A percentile compares a stretch with the other conserved stretches of the same genome.
These are phyloP conservation scores for Drosophila melanosoma DNA, from an alignment of 2,888 invertebrate genomes.

Conservation along the genomic window DNA sequence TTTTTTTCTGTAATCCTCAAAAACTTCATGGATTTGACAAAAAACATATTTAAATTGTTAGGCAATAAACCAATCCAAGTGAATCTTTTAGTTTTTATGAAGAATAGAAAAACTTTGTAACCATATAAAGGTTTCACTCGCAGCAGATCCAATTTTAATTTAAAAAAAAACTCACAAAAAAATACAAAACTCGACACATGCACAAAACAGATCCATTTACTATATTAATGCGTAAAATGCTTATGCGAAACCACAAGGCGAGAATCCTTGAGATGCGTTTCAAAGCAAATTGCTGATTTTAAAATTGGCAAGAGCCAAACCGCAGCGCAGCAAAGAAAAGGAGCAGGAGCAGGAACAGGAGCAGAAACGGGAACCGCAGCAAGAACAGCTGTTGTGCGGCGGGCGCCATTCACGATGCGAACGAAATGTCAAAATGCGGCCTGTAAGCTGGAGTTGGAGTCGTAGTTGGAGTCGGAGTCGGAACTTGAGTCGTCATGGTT, in stretches of 20 bases:
- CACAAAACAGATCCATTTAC: not conserved
- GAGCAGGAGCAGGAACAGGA: conserved; percentile 17
- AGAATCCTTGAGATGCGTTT: conserved; percentile 44
- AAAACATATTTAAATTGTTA: not conserved
- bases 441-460: conserved; percentile 14
- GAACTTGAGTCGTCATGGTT: conserved; percentile 69
- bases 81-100: no score
- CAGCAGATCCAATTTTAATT: not conserved
- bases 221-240: conserved; percentile 15
- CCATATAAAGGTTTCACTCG: not conserved
- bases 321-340: conserved; percentile 33
- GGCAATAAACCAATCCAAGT: not conserved
- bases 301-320: conserved; percentile 46
- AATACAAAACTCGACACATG: conserved; percentile 2
- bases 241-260: conserved; percentile 45
- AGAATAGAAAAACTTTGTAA: not conserved
- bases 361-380: conserved; percentile 24
- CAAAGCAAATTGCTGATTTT: conserved; percentile 35
- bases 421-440: conserved; percentile 62
- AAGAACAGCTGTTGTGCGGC: conserved; percentile 61
- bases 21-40: not conserved
- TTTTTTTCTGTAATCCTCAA: not conserved
- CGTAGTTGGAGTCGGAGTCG: conserved; percentile 17
- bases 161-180: conserved; percentile 4
- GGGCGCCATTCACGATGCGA: conserved; percentile 55